Conservation (phyloP, 1,140 invertebrate species). For the Metopolophium dirhodum region DNA sequence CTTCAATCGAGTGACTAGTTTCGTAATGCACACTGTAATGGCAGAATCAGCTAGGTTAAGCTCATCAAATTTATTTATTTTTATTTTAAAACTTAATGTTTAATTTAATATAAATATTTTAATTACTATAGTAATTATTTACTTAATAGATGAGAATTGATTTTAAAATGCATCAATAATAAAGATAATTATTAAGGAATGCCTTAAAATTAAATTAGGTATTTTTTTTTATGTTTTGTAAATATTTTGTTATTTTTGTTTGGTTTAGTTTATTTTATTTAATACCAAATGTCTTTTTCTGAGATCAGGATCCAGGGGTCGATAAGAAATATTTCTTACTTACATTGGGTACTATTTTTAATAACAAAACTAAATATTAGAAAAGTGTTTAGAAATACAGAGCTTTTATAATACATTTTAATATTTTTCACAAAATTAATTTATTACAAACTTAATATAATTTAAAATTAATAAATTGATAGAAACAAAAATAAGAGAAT, state of each 20-base stretch:
- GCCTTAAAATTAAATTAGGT: background rate
- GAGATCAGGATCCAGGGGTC: background rate
- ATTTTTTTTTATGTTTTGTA: too few relatives aligned
- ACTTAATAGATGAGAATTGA: background rate
- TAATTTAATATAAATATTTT: too few relatives aligned
- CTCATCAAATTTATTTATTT: background rate
- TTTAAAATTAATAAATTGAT: background rate
- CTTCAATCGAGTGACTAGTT: too few relatives aligned
- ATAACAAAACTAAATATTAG: background rate
- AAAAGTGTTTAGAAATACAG: background rate
- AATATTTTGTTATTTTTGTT: too few relatives aligned
- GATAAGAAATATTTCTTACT: background rate
- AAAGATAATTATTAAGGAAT: background rate
- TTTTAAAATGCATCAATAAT: background rate
- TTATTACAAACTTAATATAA: background rate
- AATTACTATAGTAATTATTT: background rate
- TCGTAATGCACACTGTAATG: background rate
- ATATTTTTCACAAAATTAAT: background rate
- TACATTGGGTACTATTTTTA: background rate
- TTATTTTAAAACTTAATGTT: background rate
- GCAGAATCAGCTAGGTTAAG: background rate
- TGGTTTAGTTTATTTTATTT: background rate
- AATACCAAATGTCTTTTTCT: background rate
- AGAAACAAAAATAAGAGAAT: background rate
- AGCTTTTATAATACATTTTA: background rate